phyloP scores from a whole-genome alignment of 1,140 invertebrate species.

The Ceratina australensis region DNA sequence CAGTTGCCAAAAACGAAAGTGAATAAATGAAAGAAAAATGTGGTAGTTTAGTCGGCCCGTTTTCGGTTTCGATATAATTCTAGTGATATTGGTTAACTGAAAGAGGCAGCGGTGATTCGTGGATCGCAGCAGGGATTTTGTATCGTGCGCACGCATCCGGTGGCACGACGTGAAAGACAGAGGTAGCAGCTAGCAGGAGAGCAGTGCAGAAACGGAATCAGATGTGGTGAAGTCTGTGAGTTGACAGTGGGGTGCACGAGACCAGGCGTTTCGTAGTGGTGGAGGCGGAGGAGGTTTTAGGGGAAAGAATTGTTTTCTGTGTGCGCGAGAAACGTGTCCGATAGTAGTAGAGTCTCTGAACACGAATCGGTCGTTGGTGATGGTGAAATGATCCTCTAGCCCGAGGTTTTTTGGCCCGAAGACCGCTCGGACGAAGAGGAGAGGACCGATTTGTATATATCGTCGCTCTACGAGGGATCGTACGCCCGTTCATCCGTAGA shows the following conservation, averaged over 20 bases:
- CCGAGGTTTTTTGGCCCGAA: constrained; percentile 34
- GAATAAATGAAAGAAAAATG: not conserved
- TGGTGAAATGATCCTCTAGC: constrained; percentile 63
- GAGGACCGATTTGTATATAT: constrained; percentile 17
- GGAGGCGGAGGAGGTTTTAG: constrained; percentile 53
- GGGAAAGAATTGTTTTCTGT: constrained; percentile 55
- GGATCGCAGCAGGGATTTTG: constrained; percentile 39
- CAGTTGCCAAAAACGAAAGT: not conserved
- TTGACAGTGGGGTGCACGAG: constrained; percentile 63
- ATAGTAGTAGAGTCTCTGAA: constrained; percentile 30
- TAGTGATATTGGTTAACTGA: constrained; percentile 33
- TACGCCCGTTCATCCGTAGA: constrained; percentile 37
- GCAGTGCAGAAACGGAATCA: constrained; percentile 60
- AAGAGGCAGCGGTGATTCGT: constrained; percentile 16
- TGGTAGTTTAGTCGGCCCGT: not conserved
- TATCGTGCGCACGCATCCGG: constrained; percentile 43
- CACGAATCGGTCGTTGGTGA: constrained; percentile 44
- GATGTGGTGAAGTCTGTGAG: constrained; percentile 62
- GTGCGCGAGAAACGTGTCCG: constrained; percentile 50
- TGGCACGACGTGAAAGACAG: constrained; percentile 39
- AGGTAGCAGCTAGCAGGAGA: constrained; percentile 54
- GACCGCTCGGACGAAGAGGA: constrained; percentile 38
- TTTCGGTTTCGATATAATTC: not conserved
- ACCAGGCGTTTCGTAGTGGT: constrained; percentile 56
- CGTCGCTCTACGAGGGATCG: constrained; percentile 28